These are phyloP conservation scores for Acanthornis magna DNA, from an alignment of 2,797 vertebrate species.

Conservation along the genomic window DNA sequence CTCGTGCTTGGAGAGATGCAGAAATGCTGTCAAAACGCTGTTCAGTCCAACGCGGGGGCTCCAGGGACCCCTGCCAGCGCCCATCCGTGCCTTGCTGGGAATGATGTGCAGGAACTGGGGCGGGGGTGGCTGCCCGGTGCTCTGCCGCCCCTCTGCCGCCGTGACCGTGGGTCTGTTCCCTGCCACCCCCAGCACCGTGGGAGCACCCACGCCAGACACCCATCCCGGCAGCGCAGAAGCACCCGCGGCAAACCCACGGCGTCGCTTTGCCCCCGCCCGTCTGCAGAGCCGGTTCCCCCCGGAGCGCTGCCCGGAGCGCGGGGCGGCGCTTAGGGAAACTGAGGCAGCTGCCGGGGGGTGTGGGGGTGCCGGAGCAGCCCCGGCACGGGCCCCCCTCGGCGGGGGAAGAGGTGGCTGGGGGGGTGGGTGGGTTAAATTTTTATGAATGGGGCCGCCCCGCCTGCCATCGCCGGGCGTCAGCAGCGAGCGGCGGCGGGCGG, in stretches of 20 bases:
- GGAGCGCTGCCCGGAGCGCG: background rate
- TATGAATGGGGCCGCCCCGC: slow-evolving; percentile 39
- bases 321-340: slow-evolving; percentile 4
- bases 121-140: background rate
- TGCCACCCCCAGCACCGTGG: background rate
- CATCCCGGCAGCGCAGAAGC: background rate
- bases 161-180: background rate
- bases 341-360: background rate
- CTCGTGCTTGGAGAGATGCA: background rate
- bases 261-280: background rate
- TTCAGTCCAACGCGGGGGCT: background rate
- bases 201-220: background rate
- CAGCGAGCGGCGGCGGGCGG: slow-evolving; percentile 53
- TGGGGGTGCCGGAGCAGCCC: background rate
- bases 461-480: slow-evolving; percentile 40
- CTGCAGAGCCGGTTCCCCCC: background rate
- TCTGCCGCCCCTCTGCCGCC: background rate
- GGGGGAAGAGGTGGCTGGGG: background rate
- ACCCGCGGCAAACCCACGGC: background rate
- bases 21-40: background rate
- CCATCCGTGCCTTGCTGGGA: background rate
- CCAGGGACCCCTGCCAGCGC: background rate
- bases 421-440: background rate
- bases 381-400: background rate
- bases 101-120: background rate